Evolutionary conservation across 2,113 vertebrate genomes (phyloP), one percentile per base, ranked within the genome.

Genomic region (Corythoichthys intestinalis): DNA sequence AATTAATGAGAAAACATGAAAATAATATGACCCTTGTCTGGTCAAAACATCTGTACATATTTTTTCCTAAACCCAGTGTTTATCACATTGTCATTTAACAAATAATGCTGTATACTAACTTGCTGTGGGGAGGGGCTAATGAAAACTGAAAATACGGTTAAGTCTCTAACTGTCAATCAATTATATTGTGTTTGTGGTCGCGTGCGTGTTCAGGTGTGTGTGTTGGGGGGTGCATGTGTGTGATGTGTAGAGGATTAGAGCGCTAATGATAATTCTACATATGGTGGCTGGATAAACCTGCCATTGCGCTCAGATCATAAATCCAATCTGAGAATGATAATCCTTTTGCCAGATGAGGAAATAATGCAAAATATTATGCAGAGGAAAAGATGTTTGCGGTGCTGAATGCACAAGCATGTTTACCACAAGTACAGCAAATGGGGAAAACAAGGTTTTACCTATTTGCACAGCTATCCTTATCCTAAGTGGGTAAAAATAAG

Each of bases 191-290:
- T 53, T 49, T 66, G 75, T 78, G 50, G 75, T 52, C 79, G 72
- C 79, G 76, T 66, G 63, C 77, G 65, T 72, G 70, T 68, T 28
- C 9, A 13, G 9, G 44, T 64, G n/a, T 80, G 70, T 83, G 74
- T 67, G 61, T 72, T 66, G 34, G 65, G 77, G 66, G 72, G 70
- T 65, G 6, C 80, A 66, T 82, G 75, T 73, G 66, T 75, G 66
- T 68, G 72, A 69, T 81, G 76, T 65, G 76, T 39, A 17, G 67
- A 49, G 83, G 92, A 91, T 92, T 91, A 91, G 37, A 66, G 65
- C 78, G 73, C 80, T 87, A 83, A 90, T 88, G 88, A 90, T 92
- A 85, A 92, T 91, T 91, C 89, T 87, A 87, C 90, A 92, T 91
- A 92, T 91, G 90, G 90, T 87, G 86, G 77, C 74, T 83, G 78